Evolutionary conservation across 2,888 invertebrate species (phyloP), one percentile per base, ranked within the genome.

Genomic region (Cremastobaeus sp.): DNA sequence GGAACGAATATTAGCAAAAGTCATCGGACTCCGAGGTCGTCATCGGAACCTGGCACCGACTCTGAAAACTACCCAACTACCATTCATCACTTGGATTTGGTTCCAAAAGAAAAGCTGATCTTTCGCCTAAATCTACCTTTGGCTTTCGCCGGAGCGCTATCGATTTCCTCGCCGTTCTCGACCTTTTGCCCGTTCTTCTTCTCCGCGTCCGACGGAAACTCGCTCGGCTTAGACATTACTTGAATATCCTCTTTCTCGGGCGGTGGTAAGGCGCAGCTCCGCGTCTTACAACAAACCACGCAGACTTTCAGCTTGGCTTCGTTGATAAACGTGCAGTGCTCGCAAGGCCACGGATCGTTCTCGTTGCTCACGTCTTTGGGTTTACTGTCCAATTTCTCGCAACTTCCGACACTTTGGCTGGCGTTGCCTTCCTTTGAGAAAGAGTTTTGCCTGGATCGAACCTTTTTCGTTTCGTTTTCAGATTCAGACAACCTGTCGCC

Each of bases 261-360:
- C 0, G 82, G 80, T 1, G 83, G 84, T 3, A 88, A 62, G 3
- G 84, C 86, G 60, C 85, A 83, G 72, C 81, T 84, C 28, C 82
- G 85, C 0, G 96, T 96, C 84, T 96, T 95, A 83, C 96, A 96
- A 84, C 96, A 97, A 50, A 96, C 92, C 9, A 91, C 90, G 84
- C 96, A 96, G 32, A 96, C 94, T 79, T 93, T 92, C 0, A 92
- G 91, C 14, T 93, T 93, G 0, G 93, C 89, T 71, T 94, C 93
- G 84, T 97, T 97, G 1, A 96, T 93, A 84, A 93, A 96, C 0
- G 96, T 97, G 84, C 96, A 97, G 83, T 96, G 95, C 82, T 95
- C 95, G 86, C 96, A 97, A 76, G 94, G 92, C 96, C 96, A 97
- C 59, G 91, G 89, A 9, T 90, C 81, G 0, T 28, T 69, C 15